phyloP scores from a whole-genome alignment of 2,888 invertebrate species.

The Sphaerophoria taeniata region DNA sequence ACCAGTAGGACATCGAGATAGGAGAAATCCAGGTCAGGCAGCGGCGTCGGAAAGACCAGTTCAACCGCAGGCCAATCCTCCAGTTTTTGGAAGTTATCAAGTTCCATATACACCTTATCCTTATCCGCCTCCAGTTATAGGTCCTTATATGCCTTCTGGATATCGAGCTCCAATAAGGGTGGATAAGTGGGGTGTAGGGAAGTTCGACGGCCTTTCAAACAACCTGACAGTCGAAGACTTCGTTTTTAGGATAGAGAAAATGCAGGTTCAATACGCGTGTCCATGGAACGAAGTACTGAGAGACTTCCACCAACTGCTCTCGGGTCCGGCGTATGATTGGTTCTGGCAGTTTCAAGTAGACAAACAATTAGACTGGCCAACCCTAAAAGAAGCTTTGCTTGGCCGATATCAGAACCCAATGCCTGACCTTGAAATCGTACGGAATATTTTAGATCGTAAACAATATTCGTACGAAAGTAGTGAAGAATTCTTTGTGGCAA shows the following conservation, averaged over 20 bases:
- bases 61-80: no score
- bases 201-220: background rate
- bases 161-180: background rate
- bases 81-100: no score
- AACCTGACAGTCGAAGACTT: conserved; percentile 1
- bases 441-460: background rate
- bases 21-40: no score
- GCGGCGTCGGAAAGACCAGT: no score
- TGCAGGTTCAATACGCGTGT: background rate
- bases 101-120: no score
- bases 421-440: background rate
- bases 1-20: no score
- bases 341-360: background rate
- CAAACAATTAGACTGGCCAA: background rate
- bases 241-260: background rate
- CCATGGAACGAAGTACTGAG: background rate
- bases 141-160: no score
- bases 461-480: background rate
- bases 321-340: conserved; percentile 2
- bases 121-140: background rate
- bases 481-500: background rate
- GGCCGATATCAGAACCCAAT: background rate
- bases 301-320: background rate
- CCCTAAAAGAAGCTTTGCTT: background rate
- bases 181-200: background rate